A percentile compares a stretch with the other conserved stretches of the same genome.
Evolutionary conservation across 2,797 vertebrate species (phyloP).

Genomic region (Trichosurus vulpecula): DNA sequence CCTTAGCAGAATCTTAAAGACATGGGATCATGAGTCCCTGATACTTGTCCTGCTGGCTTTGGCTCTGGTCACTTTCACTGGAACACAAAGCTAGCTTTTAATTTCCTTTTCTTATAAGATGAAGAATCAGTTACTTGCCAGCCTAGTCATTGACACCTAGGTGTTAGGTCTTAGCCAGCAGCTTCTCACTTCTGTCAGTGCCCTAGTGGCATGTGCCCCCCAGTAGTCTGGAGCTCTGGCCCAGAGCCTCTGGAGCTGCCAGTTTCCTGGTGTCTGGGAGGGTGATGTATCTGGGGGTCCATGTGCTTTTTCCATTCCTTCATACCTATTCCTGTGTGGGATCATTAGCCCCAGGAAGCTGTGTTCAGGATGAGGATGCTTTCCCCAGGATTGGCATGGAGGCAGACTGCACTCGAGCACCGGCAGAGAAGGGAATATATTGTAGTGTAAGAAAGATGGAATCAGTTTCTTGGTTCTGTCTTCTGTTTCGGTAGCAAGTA

Average conservation of each 20-base stretch:
- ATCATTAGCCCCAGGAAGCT: conserved; percentile 71
- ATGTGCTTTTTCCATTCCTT: conserved; percentile 69
- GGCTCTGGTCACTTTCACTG: conserved; percentile 15
- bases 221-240: conserved; percentile 66
- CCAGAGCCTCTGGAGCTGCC: conserved; percentile 78
- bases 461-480: conserved; percentile 45
- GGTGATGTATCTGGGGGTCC: conserved; percentile 66
- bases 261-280: conserved; percentile 77
- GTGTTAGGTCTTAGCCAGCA: conserved; percentile 48
- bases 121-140: background rate
- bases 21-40: conserved; percentile 19
- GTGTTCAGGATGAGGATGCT: conserved; percentile 72
- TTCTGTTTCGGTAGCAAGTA: conserved; percentile 58
- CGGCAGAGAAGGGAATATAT: conserved; percentile 34
- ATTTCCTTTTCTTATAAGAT: conserved; percentile 10
- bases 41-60: background rate
- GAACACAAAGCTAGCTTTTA: conserved; percentile 37
- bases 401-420: conserved; percentile 52
- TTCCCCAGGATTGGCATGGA: conserved; percentile 70
- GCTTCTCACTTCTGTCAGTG: conserved; percentile 63
- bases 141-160: conserved; percentile 33
- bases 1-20: conserved; percentile 52
- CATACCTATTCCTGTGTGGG: conserved; percentile 75
- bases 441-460: conserved; percentile 32
- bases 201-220: conserved; percentile 74